Conservation (phyloP, 2,888 invertebrate species). For the Drosophila subsilvestris region DNA sequence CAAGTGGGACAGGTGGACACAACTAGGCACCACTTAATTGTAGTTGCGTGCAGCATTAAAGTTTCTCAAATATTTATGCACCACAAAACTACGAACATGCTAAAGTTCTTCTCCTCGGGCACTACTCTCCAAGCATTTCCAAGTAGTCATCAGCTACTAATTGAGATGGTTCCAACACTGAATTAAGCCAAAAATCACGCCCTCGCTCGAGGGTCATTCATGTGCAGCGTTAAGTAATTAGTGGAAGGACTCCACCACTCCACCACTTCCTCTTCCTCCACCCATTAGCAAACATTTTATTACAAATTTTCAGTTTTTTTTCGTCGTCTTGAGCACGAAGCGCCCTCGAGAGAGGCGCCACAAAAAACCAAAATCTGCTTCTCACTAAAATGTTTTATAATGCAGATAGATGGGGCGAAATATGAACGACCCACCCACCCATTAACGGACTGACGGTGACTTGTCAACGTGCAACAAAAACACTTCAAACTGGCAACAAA, state of each 20-base stretch:
- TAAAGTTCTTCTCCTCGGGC: conserved; percentile 30
- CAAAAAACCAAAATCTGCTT: conserved; percentile 48
- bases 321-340: conserved; percentile 69
- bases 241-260: conserved; percentile 36
- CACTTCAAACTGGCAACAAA: conserved; percentile 45
- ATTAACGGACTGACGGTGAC: conserved; percentile 43
- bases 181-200: conserved; percentile 72
- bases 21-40: conserved; percentile 63
- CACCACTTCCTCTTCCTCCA: conserved; percentile 10
- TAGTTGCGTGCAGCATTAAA: conserved; percentile 42
- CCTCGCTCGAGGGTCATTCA: conserved; percentile 40
- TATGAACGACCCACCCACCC: background rate
- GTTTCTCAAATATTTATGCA: conserved; percentile 46
- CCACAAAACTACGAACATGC: conserved; percentile 28
- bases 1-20: conserved; percentile 42
- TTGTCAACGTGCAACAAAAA: conserved; percentile 54
- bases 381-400: conserved; percentile 48
- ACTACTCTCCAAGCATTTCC: conserved; percentile 14
- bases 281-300: conserved; percentile 66
- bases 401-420: conserved; percentile 15
- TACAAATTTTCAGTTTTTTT: conserved; percentile 49
- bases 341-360: conserved; percentile 43
- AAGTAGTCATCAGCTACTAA: conserved; percentile 53
- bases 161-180: conserved; percentile 39
- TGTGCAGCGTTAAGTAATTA: conserved; percentile 65